Conservation (phyloP, 2,113 vertebrate species). For the Oenanthe melanoleuca region DNA sequence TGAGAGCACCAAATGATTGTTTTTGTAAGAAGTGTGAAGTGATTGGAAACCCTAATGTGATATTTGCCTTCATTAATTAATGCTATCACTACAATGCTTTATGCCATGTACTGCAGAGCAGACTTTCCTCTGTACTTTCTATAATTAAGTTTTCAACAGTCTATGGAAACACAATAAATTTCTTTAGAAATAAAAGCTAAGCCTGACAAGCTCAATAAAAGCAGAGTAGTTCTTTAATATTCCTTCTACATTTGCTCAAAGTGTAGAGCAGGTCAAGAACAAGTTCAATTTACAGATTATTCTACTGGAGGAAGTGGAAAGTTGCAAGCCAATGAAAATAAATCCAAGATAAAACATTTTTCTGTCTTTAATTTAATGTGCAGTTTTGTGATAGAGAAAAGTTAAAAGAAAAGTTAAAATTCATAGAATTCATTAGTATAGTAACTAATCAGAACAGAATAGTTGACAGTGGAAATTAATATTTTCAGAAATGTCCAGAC, state of each 20-base stretch:
- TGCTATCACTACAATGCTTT: neutral
- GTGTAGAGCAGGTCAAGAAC: neutral
- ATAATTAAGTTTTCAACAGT: neutral
- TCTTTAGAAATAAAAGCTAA: neutral
- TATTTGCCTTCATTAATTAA: conserved; percentile 3
- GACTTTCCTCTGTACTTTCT: neutral
- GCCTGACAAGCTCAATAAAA: neutral
- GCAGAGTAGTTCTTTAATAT: neutral
- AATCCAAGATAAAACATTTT: neutral
- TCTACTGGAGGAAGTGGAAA: neutral
- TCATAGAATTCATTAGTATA: neutral
- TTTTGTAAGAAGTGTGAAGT: neutral
- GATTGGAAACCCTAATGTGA: neutral
- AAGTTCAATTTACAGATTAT: conserved; percentile 2
- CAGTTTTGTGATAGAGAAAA: neutral
- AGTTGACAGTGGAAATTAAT: neutral
- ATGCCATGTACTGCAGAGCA: neutral
- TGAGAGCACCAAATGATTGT: neutral
- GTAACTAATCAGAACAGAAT: conserved; percentile 18
- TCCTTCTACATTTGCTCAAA: neutral
- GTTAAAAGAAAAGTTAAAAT: conserved; percentile 18
- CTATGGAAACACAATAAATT: neutral
- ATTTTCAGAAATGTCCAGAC: conserved; percentile 56
- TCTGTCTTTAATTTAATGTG: neutral
- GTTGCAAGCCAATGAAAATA: conserved; percentile 7